Percentiles rank a stretch among this genome's conserved stretches.
These are phyloP conservation scores for Rana temporaria DNA, from an alignment of 2,113 vertebrate genomes.

Conservation along the genomic window DNA sequence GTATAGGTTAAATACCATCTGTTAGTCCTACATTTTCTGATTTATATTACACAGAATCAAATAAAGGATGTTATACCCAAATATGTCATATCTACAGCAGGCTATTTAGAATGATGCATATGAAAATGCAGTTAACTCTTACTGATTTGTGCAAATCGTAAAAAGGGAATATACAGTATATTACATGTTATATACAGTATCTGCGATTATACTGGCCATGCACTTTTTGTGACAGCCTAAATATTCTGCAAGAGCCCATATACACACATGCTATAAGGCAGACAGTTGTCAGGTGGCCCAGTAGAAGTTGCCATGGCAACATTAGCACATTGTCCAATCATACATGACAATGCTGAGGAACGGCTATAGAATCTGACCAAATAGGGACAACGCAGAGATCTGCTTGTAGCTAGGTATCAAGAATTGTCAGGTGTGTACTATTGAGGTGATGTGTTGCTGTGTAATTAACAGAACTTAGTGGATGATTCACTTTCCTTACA, in stretches of 20 bases:
- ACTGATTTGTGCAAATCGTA: too few species aligned
- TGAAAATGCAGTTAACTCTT: too few species aligned
- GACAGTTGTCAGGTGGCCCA: slow-evolving; percentile 16
- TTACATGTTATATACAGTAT: too few species aligned
- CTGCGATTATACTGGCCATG: too few species aligned
- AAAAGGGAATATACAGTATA: too few species aligned
- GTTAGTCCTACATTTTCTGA: slow-evolving; percentile 17
- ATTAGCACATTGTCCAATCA: slow-evolving; percentile 36
- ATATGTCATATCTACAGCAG: too few species aligned
- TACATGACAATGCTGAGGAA: slow-evolving; percentile 26
- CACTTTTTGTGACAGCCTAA: too few species aligned
- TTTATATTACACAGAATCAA: slow-evolving; percentile 1
- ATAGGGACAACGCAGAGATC: not conserved
- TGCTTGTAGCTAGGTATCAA: not conserved
- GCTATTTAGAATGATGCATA: too few species aligned
- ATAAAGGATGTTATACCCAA: not conserved
- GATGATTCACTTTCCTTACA: too few species aligned
- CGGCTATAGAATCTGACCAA: slow-evolving; percentile 17
- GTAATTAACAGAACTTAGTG: too few species aligned
- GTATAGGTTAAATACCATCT: slow-evolving; percentile 42
- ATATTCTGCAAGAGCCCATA: not conserved
- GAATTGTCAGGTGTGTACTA: not conserved
- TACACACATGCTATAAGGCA: not conserved
- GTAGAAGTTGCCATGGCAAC: slow-evolving; percentile 39
- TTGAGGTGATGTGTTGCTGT: not conserved